Evolutionary conservation across 2,888 invertebrate genomes (phyloP).

Genomic region (Gastrophysa polygoni): DNA sequence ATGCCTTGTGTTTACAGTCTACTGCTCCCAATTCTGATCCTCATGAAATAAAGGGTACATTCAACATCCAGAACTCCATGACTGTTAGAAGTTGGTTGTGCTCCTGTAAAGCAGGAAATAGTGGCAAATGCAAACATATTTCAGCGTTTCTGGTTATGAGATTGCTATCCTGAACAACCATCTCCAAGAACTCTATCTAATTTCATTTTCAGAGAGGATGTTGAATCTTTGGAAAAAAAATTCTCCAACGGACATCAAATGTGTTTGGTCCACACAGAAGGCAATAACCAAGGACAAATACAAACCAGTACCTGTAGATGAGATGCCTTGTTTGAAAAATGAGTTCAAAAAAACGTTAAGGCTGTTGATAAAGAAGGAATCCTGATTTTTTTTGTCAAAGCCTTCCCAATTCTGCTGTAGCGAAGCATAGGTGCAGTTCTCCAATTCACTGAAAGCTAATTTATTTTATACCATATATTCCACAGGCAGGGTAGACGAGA

Average conservation of each 20-base stretch:
- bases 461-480: too few relatives aligned
- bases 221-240: neutral
- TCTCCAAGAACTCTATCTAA: neutral
- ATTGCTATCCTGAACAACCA: neutral
- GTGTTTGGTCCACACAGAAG: too few relatives aligned
- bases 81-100: neutral
- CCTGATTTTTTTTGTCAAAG: neutral
- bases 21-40: neutral
- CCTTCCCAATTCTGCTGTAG: too few relatives aligned
- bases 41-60: neutral
- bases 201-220: neutral
- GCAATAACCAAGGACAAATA: too few relatives aligned
- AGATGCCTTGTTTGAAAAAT: neutral
- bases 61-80: neutral
- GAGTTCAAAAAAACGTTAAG: neutral
- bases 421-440: too few relatives aligned
- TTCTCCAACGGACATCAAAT: neutral
- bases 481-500: too few relatives aligned
- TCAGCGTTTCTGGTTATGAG: constrained; percentile 8
- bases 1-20: neutral
- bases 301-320: too few relatives aligned
- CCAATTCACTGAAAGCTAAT: too few relatives aligned
- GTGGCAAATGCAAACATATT: constrained; percentile 17
- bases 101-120: constrained; percentile 15
- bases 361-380: neutral